Base-by-base conservation (phyloP, 2,797 vertebrate genomes). In the Thripadectes ignobilis region DNA sequence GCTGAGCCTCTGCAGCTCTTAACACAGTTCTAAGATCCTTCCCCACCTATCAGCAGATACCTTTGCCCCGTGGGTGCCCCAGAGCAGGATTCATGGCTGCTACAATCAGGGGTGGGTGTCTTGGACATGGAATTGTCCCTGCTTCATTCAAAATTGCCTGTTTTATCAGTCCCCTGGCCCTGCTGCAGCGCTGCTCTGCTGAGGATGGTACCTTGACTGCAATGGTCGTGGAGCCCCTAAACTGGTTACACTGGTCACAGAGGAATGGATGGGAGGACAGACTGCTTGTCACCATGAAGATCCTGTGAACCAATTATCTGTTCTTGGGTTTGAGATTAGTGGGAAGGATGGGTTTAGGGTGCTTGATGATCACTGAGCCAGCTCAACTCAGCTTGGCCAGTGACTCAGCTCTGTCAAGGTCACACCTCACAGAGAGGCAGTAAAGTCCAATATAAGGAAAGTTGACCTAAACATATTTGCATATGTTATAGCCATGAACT, bases 81-180 rank as follows among this genome's bases (percentile, higher is more conserved):
- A 45, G 43, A 71, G 46, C n/a, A 69, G 19, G 13, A 81, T 36
- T 14, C 23, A 29, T 0, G 2, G 41, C 43, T 65, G 57, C 10
- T 39, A 15, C 71, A 38, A 43, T 3, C 36, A 23, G 30, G 3
- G 17, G 5, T 1, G 4, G 1, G 1, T 12, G 22, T 22, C 55
- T 81, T 51, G 16, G 51, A 39, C 45, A 4, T 45, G 26, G 55
- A 93, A 41, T 52, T 68, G 15, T 10, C 29, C 41, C 27, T 3
- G 0, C 10, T 49, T 63, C 21, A 32, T 38, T 43, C 34, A 59
- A 72, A 77, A 92, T 36, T 73, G 16, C 17, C n/a, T 86, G 16
- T 0, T 39, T 81, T 83, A 7, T 55, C 81, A 69, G 5, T 9
- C 12, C 65, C 38, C 61, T 36, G 46, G 30, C 15, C 41, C 68